Evolutionary conservation across 53 echinoderm and acorn worm species (phyloP).

Genomic region (Hippasteria phrygiana): DNA sequence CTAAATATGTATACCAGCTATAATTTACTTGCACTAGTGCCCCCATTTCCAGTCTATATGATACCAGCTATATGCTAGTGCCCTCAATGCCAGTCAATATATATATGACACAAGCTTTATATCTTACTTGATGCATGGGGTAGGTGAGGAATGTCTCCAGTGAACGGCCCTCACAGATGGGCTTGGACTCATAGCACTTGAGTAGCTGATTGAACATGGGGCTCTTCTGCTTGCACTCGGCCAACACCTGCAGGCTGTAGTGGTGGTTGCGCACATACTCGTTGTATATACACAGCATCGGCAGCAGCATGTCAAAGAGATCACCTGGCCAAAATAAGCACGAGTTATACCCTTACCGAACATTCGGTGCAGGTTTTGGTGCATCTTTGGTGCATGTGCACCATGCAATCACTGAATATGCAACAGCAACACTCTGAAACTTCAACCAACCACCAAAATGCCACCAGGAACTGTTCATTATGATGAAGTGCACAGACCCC

Average conservation of each 20-base stretch:
- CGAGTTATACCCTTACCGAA: not conserved
- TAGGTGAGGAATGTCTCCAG: conserved; percentile 98
- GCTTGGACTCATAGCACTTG: conserved; percentile 94
- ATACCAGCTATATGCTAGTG: not conserved
- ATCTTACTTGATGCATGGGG: conserved; percentile 97
- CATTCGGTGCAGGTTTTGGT: too few relatives aligned
- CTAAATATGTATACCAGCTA: too few relatives aligned
- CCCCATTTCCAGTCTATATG: too few relatives aligned
- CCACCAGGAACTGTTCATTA: too few relatives aligned
- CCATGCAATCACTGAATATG: too few relatives aligned
- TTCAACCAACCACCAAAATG: too few relatives aligned
- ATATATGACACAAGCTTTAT: not conserved
- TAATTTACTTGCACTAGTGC: too few relatives aligned
- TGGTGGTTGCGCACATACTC: conserved; percentile 99
- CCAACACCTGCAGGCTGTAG: conserved; percentile 97
- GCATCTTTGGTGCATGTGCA: too few relatives aligned
- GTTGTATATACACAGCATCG: conserved; percentile 99
- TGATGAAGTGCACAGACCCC: too few relatives aligned
- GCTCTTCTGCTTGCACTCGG: conserved; percentile 96
- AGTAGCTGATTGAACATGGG: conserved; percentile 85
- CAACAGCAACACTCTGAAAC: too few relatives aligned
- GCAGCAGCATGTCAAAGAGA: conserved; percentile 98
- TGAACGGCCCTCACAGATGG: conserved; percentile 92
- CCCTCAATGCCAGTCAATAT: not conserved
- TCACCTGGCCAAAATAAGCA: conserved; percentile 75